These are phyloP conservation scores for Pachydiplax longipennis DNA, from an alignment of 2,888 invertebrate species.

Conservation along the genomic window DNA sequence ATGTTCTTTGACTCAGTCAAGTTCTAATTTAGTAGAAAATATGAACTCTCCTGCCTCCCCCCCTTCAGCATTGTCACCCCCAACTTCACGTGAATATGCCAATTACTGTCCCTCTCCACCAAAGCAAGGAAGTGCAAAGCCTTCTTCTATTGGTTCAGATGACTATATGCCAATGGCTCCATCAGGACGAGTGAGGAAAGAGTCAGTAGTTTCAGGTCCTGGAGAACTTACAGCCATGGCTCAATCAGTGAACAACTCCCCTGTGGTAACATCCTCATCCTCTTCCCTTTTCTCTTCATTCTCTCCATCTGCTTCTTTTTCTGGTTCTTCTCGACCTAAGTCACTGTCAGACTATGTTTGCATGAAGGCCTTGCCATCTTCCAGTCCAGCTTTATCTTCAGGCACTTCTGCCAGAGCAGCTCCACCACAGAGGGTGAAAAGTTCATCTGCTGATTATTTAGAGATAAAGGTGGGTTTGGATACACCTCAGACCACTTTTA, in stretches of 20 bases:
- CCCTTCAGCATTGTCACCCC: neutral
- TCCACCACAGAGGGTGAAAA: neutral
- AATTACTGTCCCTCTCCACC: neutral
- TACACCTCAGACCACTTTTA: neutral
- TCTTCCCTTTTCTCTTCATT: neutral
- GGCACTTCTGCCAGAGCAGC: neutral
- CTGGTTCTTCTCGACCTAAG: neutral
- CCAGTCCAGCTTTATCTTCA: neutral
- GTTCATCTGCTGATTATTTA: conserved; percentile 19
- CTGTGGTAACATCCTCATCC: neutral
- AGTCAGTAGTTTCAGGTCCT: neutral
- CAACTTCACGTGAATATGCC: neutral
- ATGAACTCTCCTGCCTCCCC: neutral
- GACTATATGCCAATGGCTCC: conserved; percentile 39
- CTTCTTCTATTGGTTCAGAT: neutral
- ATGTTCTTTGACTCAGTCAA: neutral
- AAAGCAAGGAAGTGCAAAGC: neutral
- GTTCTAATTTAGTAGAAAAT: neutral
- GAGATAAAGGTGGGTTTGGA: neutral
- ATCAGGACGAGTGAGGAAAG: conserved; percentile 3
- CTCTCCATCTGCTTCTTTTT: neutral
- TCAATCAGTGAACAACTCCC: neutral
- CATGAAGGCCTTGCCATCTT: neutral
- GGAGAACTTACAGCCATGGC: neutral
- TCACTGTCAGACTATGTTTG: conserved; percentile 4